Evolutionary conservation across 2,888 invertebrate genomes (phyloP), one percentile per base, ranked within the genome.

Genomic region (Coecobrya sp.): DNA sequence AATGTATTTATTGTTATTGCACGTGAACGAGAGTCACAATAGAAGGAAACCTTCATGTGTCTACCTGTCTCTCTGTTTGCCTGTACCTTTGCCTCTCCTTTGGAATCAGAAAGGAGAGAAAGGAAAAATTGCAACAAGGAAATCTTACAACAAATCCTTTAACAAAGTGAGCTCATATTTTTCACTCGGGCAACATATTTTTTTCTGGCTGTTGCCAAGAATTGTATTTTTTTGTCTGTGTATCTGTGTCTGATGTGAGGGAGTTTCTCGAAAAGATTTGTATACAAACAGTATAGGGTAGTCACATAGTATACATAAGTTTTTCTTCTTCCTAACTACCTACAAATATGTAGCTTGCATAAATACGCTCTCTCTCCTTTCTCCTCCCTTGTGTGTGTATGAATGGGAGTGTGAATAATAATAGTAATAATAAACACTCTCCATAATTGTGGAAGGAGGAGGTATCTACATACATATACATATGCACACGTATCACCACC

Each of bases 151-250:
- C 49, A 91, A 91, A 91, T 91, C 91, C 91, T 91, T 76, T 68
- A 91, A 86, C 91, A 91, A 91, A 91, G 68, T 91, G 91, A 86
- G 86, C 86, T 91, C 91, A 91, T 81, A 86, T 81, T 86, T 86
- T 82, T 86, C 59, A 49, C 88, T 89, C 30, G 52, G 27, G 27
- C 62, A 84, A 10, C 22, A 42, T 13, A 36, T 42, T 19, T 7
- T 84, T 84, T 86, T 81, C 52, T 81, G 27, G 59, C 45, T 88
- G 86, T 59, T 88, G 62, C 79, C 89, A 68, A 82, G 70, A 49
- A 25, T 19, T 16, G 27, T 55, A 3, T 45, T 16, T 85, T n/a
- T 36, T 0, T 82, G 36, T 55, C 3, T 55, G 13, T n/a, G 19
- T 59, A 19, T 25, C 11, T 81, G 22, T 81, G 79, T 13, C 59